Base-by-base conservation (phyloP, 2,797 vertebrate species). In the Lycodopsis pacificus region DNA sequence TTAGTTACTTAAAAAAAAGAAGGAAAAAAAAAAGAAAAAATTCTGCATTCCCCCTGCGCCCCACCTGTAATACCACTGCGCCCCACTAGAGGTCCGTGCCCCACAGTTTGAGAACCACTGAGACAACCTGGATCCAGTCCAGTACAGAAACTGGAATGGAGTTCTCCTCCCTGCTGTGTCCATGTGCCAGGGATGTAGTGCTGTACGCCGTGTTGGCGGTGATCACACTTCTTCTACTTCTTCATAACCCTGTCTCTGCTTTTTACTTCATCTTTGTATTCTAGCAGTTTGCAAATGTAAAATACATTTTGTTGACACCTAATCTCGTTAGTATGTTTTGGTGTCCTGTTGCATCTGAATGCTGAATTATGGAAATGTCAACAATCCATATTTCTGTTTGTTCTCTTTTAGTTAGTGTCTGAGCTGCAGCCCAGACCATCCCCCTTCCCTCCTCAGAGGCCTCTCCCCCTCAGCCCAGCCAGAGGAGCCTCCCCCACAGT, bases 401-500 rank as follows among this genome's bases (percentile, higher is more conserved):
- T 32, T 65, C 2, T 76, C 17, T 80, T 73, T 48, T 2, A 95
- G 90, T 53, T 93, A 58, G 89, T 86, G 59, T 90, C 91, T 59
- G 86, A 95, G 85, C 73, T 82, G 1, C 71, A 63, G 66, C 83
- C 93, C 4, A 93, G 94, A 78, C 75, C 78, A 0, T 92, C 94
- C 1, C 89, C 91, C 17, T 95, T 94, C 7, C 87, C 96, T 0
- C 96, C 96, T 0, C 90, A 96, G 87, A 96, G 96, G 66, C 96
- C 97, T 0, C 94, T 97, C 12, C 96, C 97, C 0, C 93, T 96
- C 53, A 95, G 93, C 75, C 97, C 97, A 7, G 80, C 95, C 58
- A 95, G 95, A 71, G 92, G 84, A 42, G 51, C 87, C 12, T 93
- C 96, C 8, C 94, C 96, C 2, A 84, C 30, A 0, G 62, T 40